A percentile compares a stretch with the other conserved stretches of the same genome.
These are phyloP conservation scores for Glyptemys insculpta DNA, from an alignment of 2,797 vertebrate genomes.

Conservation along the genomic window DNA sequence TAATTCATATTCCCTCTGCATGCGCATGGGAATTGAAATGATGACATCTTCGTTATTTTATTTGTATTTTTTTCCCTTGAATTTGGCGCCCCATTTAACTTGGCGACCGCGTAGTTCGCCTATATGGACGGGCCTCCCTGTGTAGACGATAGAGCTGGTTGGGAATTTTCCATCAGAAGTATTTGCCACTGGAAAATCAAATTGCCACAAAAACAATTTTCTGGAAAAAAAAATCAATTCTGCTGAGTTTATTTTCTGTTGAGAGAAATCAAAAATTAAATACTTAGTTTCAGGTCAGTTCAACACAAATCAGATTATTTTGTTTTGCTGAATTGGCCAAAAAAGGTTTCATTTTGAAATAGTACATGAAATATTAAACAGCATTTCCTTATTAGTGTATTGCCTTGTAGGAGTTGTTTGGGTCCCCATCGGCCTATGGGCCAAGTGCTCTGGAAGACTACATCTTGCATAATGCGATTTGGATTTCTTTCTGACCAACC, in stretches of 20 bases:
- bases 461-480: not conserved
- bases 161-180: not conserved
- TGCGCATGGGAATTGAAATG: too few relatives aligned
- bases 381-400: not conserved
- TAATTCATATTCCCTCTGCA: too few relatives aligned
- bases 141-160: not conserved
- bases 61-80: too few relatives aligned
- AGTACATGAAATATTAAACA: not conserved
- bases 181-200: not conserved
- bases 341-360: not conserved
- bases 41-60: too few relatives aligned
- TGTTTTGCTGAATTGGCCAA: not conserved
- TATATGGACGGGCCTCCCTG: too few relatives aligned
- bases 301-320: not conserved
- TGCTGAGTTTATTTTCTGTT: not conserved
- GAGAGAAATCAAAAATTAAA: not conserved
- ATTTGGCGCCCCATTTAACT: too few relatives aligned
- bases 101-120: too few relatives aligned
- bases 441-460: not conserved
- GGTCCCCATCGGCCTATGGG: not conserved
- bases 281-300: not conserved
- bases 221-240: not conserved
- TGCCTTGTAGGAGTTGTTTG: not conserved
- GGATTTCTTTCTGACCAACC: not conserved
- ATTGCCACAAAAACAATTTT: not conserved